These are phyloP conservation scores for Drosophila anomalata DNA, from an alignment of 2,888 invertebrate species.

Conservation along the genomic window DNA sequence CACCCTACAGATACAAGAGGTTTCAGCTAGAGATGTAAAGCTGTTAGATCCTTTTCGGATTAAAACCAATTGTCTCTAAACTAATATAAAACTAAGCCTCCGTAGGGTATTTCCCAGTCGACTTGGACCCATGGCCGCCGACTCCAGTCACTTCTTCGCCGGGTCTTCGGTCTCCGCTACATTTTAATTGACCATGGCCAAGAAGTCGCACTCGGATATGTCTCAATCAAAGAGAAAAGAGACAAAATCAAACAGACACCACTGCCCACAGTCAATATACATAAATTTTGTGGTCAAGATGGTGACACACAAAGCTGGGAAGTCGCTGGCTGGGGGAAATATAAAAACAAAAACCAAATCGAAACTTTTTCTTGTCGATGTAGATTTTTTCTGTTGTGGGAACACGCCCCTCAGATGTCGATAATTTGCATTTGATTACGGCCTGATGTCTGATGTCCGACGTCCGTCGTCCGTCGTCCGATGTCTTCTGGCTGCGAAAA, in stretches of 20 bases:
- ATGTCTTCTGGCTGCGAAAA: conserved; percentile 65
- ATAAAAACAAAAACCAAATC: conserved; percentile 53
- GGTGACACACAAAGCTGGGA: conserved; percentile 6
- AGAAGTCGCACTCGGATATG: conserved; percentile 79
- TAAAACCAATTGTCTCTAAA: too few species aligned
- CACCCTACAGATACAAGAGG: neutral
- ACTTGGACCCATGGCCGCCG: neutral
- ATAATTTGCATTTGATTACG: conserved; percentile 77
- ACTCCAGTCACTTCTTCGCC: neutral
- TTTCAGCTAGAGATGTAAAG: neutral
- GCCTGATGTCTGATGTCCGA: conserved; percentile 18
- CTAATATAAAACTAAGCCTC: too few species aligned
- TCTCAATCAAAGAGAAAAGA: conserved; percentile 63
- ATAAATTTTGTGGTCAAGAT: conserved; percentile 57
- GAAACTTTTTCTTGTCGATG: conserved; percentile 69
- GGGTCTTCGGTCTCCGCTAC: conserved; percentile 14
- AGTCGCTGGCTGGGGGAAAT: conserved; percentile 17
- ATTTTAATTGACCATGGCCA: conserved; percentile 77
- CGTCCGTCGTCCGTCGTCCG: neutral
- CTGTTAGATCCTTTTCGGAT: neutral
- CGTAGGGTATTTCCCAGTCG: conserved; percentile 17
- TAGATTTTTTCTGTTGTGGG: conserved; percentile 18
- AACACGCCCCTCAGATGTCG: conserved; percentile 68
- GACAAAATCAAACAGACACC: conserved; percentile 47
- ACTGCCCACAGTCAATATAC: conserved; percentile 74